Evolutionary conservation across 2,113 vertebrate species (phyloP).

Genomic region (Pterocles gutturalis): DNA sequence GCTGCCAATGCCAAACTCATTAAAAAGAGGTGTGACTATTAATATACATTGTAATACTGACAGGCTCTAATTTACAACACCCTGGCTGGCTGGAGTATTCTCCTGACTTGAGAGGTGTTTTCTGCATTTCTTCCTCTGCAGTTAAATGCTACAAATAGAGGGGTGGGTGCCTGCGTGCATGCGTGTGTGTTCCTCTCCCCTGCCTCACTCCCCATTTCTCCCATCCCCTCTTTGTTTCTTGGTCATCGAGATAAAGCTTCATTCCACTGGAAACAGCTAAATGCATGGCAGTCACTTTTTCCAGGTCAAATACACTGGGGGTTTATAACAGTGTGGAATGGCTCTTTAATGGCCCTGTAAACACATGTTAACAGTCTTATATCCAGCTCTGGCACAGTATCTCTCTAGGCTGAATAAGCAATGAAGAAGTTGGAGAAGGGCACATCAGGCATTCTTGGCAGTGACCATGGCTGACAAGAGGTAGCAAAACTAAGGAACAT

Average conservation of each 20-base stretch:
- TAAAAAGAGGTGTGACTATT: slow-evolving; percentile 99
- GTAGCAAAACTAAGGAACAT: slow-evolving; percentile 61
- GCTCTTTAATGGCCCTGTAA: slow-evolving; percentile 60
- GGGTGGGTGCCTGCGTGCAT: slow-evolving; percentile 48
- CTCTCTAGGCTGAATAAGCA: slow-evolving; percentile 57
- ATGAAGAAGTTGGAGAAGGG: slow-evolving; percentile 69
- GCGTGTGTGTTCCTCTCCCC: neutral
- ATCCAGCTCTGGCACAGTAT: slow-evolving; percentile 31
- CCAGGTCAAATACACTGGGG: slow-evolving; percentile 58
- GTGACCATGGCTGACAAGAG: slow-evolving; percentile 50
- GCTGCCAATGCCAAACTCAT: slow-evolving; percentile 99
- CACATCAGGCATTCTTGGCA: slow-evolving; percentile 60
- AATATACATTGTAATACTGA: slow-evolving; percentile 99
- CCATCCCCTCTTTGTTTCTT: slow-evolving; percentile 58
- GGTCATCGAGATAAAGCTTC: slow-evolving; percentile 51
- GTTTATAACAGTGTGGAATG: slow-evolving; percentile 54
- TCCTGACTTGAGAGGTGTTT: slow-evolving; percentile 85
- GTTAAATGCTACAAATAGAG: slow-evolving; percentile 80
- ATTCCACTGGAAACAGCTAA: slow-evolving; percentile 53
- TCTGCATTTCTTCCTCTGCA: slow-evolving; percentile 77
- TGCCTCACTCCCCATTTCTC: neutral
- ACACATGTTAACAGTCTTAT: slow-evolving; percentile 64
- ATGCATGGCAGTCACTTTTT: slow-evolving; percentile 54
- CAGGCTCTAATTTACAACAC: slow-evolving; percentile 99
- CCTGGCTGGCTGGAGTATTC: slow-evolving; percentile 86